phyloP scores from a whole-genome alignment of 2,113 vertebrate species.

The Anas platyrhynchos region DNA sequence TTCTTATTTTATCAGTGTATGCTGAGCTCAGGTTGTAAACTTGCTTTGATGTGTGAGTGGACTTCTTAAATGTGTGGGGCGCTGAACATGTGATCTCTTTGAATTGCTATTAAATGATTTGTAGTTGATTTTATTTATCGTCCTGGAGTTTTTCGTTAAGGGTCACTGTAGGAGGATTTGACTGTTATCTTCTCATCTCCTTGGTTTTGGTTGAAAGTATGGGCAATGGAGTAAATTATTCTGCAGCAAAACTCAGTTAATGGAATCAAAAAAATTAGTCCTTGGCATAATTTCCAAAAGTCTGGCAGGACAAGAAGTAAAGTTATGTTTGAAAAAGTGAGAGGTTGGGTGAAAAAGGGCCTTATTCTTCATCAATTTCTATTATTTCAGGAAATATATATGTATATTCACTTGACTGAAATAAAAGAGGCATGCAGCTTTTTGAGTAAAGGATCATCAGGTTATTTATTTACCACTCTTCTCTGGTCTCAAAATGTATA shows the following conservation, averaged over 20 bases:
- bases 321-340: not conserved
- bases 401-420: not conserved
- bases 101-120: not conserved
- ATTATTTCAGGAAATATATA: not conserved
- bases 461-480: not conserved
- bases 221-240: not conserved
- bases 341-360: not conserved
- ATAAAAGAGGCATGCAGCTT: not conserved
- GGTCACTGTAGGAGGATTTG: not conserved
- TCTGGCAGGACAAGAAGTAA: not conserved
- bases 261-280: not conserved
- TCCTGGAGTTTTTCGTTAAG: not conserved
- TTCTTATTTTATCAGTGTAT: not conserved
- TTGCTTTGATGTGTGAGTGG: not conserved
- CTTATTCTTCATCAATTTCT: not conserved
- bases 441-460: fast-evolving
- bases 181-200: not conserved
- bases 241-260: not conserved
- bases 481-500: not conserved
- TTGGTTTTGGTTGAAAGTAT: not conserved
- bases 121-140: not conserved
- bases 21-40: not conserved
- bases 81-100: not conserved
- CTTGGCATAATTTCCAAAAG: not conserved
- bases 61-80: not conserved